Evolutionary conservation across 2,888 invertebrate species (phyloP).

Genomic region (Zaprionus obscuricornis): DNA sequence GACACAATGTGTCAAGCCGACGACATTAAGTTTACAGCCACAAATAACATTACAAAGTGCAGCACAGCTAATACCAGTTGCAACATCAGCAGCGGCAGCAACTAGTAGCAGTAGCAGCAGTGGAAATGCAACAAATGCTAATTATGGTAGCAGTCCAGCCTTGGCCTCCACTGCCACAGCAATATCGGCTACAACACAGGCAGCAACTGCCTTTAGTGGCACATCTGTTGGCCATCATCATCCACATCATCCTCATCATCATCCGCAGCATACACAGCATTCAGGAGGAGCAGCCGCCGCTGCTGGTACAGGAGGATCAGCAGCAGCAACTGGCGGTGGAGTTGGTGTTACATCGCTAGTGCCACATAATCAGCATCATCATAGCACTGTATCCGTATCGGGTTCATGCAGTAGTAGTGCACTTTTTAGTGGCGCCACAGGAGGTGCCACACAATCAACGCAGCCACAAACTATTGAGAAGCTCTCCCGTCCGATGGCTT

Average conservation of each 20-base stretch:
- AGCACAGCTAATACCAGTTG: constrained; percentile 28
- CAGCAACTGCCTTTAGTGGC: constrained; percentile 75
- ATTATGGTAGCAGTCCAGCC: constrained; percentile 48
- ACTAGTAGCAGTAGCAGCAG: constrained; percentile 24
- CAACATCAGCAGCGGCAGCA: constrained; percentile 12
- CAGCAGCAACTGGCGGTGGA: too few relatives aligned
- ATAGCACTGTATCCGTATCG: constrained; percentile 45
- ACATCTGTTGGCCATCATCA: constrained; percentile 63
- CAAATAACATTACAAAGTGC: constrained; percentile 15
- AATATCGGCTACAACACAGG: constrained; percentile 71
- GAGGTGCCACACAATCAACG: constrained; percentile 21
- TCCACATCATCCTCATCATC: constrained; percentile 43
- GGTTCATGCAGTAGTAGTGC: constrained; percentile 21
- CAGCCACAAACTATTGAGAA: constrained; percentile 81
- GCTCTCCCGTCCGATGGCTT: constrained; percentile 87
- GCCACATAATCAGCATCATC: constrained; percentile 27
- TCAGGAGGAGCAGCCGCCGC: constrained; percentile 12
- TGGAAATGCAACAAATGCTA: too few relatives aligned
- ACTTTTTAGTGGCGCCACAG: constrained; percentile 29
- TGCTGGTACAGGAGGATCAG: constrained; percentile 28
- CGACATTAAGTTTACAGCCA: constrained; percentile 44
- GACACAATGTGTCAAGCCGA: constrained; percentile 53
- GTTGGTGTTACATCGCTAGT: constrained; percentile 18
- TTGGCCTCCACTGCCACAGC: constrained; percentile 70
- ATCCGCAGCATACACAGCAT: constrained; percentile 36